Conservation (phyloP, 2,113 vertebrate genomes). For the Malurus melanocephalus region DNA sequence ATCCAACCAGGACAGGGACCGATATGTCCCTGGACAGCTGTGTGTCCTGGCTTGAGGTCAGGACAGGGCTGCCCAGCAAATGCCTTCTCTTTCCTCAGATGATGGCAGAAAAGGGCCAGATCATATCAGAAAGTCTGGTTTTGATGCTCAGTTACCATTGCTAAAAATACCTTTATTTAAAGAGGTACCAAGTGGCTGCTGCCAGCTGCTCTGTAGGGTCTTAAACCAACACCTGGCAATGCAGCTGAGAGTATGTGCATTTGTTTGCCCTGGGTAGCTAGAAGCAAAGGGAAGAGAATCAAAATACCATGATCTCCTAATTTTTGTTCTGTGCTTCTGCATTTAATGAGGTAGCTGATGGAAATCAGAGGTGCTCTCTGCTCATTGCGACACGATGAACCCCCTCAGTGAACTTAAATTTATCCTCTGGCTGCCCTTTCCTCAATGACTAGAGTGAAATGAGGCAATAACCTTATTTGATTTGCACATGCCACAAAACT, state of each 20-base stretch:
- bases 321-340: neutral
- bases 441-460: neutral
- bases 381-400: neutral
- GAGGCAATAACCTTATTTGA: slow-evolving; percentile 3
- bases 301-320: neutral
- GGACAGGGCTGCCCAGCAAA: neutral
- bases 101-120: neutral
- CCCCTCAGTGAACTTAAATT: neutral
- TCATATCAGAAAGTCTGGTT: neutral
- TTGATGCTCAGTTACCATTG: neutral
- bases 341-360: neutral
- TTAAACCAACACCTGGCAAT: neutral
- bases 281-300: neutral
- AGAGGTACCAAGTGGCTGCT: neutral
- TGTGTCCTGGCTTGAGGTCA: neutral
- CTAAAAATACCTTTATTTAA: neutral
- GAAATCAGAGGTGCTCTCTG: neutral
- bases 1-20: neutral
- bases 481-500: slow-evolving; percentile 9
- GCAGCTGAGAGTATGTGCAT: neutral
- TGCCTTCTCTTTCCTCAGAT: neutral
- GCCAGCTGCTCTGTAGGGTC: neutral
- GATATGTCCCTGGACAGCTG: neutral
- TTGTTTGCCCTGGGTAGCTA: slow-evolving; percentile 1
- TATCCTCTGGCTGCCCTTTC: neutral